Conservation (phyloP, 2,888 invertebrate genomes). For the Heliothis peltigera region DNA sequence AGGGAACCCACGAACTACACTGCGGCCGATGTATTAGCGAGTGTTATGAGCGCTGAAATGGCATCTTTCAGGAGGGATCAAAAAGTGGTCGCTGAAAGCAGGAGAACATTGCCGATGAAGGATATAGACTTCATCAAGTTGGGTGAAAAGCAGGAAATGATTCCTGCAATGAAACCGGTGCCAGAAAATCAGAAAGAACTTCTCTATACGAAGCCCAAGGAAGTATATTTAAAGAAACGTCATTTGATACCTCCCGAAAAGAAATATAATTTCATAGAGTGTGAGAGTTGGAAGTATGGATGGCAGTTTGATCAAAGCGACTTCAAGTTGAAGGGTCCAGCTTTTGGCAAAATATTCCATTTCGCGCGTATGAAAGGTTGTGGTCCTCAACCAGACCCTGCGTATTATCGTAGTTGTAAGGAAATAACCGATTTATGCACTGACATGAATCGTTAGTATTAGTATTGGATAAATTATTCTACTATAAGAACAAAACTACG, state of each 20-base stretch:
- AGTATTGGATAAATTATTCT: not conserved
- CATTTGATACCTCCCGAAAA: conserved; percentile 46
- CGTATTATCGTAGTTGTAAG: conserved; percentile 30
- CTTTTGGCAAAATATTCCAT: conserved; percentile 30
- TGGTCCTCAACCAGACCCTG: conserved; percentile 49
- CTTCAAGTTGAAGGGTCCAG: conserved; percentile 34
- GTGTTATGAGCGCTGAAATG: conserved; percentile 37
- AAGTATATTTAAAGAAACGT: conserved; percentile 53
- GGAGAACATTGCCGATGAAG: conserved; percentile 23
- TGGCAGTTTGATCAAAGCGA: conserved; percentile 56
- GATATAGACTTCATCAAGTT: conserved; percentile 8
- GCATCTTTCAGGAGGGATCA: conserved; percentile 31
- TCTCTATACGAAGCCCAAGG: conserved; percentile 35
- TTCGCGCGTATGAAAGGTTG: conserved; percentile 31
- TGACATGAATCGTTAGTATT: not conserved
- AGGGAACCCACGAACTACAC: conserved; percentile 47
- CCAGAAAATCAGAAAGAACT: conserved; percentile 32
- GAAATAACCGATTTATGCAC: conserved; percentile 1
- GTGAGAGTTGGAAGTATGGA: conserved; percentile 56
- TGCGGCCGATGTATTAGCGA: conserved; percentile 28
- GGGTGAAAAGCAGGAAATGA: not conserved
- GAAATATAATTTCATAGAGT: conserved; percentile 58
- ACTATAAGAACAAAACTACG: conserved; percentile 13
- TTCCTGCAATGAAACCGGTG: conserved; percentile 27
- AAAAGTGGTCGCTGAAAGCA: conserved; percentile 21